phyloP scores from a whole-genome alignment of 2,888 invertebrate species.

The Biston betularia region DNA sequence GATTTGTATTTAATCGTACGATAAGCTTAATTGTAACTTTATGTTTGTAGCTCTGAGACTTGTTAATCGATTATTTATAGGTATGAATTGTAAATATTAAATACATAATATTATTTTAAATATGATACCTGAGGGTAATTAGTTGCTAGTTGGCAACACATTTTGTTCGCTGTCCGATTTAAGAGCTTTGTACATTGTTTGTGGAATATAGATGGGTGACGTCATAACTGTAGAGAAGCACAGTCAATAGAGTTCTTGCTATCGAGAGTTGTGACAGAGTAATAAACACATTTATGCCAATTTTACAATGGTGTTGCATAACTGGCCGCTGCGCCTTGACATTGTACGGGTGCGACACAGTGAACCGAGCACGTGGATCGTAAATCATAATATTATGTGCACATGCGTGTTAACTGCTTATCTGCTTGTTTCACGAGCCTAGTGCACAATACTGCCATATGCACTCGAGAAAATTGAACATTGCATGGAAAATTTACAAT shows the following conservation, averaged over 20 bases:
- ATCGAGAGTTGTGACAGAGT: constrained; percentile 53
- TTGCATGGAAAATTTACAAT: not conserved
- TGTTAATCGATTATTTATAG: not conserved
- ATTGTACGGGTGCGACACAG: constrained; percentile 79
- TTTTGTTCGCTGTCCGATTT: not conserved
- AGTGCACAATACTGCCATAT: constrained; percentile 20
- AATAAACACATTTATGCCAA: constrained; percentile 76
- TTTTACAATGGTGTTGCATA: constrained; percentile 79
- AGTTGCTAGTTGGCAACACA: constrained; percentile 10
- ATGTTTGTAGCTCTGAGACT: not conserved
- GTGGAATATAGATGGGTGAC: constrained; percentile 16
- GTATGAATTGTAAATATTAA: not conserved
- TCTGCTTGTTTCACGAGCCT: constrained; percentile 40
- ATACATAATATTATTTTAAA: not conserved
- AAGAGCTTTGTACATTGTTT: too few species aligned
- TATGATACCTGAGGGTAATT: not conserved
- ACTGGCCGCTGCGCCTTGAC: constrained; percentile 77
- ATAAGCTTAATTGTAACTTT: constrained; percentile 12
- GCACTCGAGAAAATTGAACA: constrained; percentile 12
- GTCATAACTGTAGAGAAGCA: constrained; percentile 45
- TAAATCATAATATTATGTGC: constrained; percentile 69
- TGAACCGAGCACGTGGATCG: constrained; percentile 79
- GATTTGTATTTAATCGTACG: constrained; percentile 24
- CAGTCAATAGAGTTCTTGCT: constrained; percentile 37
- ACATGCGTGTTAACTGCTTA: constrained; percentile 47